Evolutionary conservation across 2,113 vertebrate genomes (phyloP).

Genomic region (Melanerpes formicivorus): DNA sequence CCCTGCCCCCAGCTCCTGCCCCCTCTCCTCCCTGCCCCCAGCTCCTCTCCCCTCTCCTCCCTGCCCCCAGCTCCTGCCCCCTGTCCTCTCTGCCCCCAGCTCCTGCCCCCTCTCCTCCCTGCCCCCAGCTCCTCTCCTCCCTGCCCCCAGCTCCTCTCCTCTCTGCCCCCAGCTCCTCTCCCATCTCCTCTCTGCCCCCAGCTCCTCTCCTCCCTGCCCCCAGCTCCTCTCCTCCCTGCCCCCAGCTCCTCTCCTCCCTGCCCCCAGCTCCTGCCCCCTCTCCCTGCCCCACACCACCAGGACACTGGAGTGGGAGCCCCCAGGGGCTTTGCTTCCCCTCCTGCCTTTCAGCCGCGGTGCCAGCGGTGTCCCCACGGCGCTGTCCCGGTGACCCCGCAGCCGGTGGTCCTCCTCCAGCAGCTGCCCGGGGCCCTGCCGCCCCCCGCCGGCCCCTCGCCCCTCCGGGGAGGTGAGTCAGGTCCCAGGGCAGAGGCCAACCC

Average conservation of each 20-base stretch:
- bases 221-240: no score
- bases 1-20: background rate
- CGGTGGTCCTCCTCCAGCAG: conserved; percentile 67
- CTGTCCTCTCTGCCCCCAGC: background rate
- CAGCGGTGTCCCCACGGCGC: accelerated
- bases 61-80: no score
- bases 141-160: no score
- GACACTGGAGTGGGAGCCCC: background rate
- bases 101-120: background rate
- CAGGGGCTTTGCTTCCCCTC: background rate
- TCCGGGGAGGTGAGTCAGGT: conserved; percentile 65
- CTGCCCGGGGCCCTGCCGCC: conserved; percentile 44
- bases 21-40: no score
- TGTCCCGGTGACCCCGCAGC: conserved; percentile 24
- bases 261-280: background rate
- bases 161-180: no score
- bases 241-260: background rate
- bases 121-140: no score
- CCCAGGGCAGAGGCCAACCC: background rate
- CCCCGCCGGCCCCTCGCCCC: conserved; percentile 27
- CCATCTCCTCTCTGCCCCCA: no score
- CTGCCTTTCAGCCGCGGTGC: background rate
- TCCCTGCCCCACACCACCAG: background rate
- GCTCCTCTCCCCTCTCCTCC: no score
- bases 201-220: no score